Evolutionary conservation across 2,797 vertebrate species (phyloP), one percentile per base, ranked within the genome.

Genomic region (Pseudomugil gertrudae): DNA sequence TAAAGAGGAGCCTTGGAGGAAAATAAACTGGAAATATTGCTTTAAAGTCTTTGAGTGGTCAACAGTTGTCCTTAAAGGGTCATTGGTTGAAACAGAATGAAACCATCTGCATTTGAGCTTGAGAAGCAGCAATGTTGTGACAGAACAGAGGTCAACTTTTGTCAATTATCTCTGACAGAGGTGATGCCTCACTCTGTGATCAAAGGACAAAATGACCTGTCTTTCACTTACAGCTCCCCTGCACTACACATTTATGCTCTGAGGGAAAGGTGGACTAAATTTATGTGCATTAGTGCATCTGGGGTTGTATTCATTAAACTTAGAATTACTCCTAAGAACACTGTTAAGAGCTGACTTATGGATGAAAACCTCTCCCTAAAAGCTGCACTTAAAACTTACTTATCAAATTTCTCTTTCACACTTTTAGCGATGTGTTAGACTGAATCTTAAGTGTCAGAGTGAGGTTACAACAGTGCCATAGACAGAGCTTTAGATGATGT

Each of bases 81-180:
- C 68, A 60, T 23, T 2, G 48, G 8, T 48, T 40, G 26, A 69
- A 74, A 53, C 72, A 66, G 76, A 84, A 74, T 40, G 60, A 57
- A 75, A 58, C 54, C 40, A 72, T 60, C 48, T 59, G 35, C 27
- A 57, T 59, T 78, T 11, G 48, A 60, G 68, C 59, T 19, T 0
- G 21, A 29, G 40, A 51, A 45, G 57, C 66, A 45, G 55, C 73
- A 62, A 26, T 55, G 73, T 71, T 77, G 56, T 63, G 81, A 69
- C 69, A 76, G 79, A 43, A 2, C 53, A 62, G 63, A 67, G 48
- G 57, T 72, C 68, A 54, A 47, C 63, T 78, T 48, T 29, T 50
- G 33, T 52, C 30, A 29, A 32, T 63, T 57, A 68, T 57, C 23
- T 73, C 43, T 63, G 61, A 79, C 58, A 56, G 27, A 29, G 14